Evolutionary conservation across 2,888 invertebrate genomes (phyloP).

Genomic region (Cataglyphis livida): DNA sequence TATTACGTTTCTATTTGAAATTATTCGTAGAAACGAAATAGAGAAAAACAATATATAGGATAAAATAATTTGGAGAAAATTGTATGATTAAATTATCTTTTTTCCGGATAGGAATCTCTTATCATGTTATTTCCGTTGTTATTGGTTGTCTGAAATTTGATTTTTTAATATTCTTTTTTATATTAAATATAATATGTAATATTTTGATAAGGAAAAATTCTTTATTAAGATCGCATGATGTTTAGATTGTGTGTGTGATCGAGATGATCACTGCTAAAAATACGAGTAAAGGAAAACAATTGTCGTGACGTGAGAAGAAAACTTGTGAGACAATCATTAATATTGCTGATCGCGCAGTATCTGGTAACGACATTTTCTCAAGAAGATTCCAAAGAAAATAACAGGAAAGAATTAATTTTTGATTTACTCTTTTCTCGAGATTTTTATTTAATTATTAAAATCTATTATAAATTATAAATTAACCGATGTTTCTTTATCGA

Average conservation of each 20-base stretch:
- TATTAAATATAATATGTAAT: neutral
- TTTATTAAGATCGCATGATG: neutral
- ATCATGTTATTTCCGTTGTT: no score
- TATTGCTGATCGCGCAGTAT: slow-evolving; percentile 32
- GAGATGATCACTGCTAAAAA: neutral
- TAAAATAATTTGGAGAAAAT: no score
- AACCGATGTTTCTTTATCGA: neutral
- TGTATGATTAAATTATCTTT: neutral
- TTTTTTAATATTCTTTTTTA: neutral
- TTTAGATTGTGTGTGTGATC: neutral
- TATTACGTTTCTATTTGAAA: neutral
- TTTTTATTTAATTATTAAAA: slow-evolving; percentile 37
- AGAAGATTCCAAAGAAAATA: slow-evolving; percentile 30
- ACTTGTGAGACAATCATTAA: slow-evolving; percentile 29
- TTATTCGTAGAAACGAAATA: neutral
- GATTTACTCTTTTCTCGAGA: neutral
- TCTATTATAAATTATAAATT: slow-evolving; percentile 20
- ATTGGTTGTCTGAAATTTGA: no score
- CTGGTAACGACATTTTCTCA: slow-evolving; percentile 27
- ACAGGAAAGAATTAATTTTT: slow-evolving; percentile 33
- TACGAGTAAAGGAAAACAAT: neutral
- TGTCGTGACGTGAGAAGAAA: slow-evolving; percentile 30
- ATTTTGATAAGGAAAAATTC: neutral
- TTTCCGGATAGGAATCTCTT: neutral
- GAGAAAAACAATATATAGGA: no score